phyloP scores from a whole-genome alignment of 2,888 invertebrate species.

The Campoletis raptor region DNA sequence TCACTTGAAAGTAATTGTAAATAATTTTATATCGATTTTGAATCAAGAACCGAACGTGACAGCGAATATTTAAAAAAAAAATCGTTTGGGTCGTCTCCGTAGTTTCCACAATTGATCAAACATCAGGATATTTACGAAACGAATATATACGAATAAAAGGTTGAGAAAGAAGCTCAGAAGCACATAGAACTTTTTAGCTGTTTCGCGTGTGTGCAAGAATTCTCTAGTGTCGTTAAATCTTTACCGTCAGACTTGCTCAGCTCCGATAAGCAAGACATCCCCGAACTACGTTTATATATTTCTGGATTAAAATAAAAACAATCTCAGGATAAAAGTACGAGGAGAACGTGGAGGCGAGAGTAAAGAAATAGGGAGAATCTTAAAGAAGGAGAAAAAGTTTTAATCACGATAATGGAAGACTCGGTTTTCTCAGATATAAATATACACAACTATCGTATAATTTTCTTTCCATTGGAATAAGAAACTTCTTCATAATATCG shows the following conservation, averaged over 20 bases:
- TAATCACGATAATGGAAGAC: slow-evolving; percentile 60
- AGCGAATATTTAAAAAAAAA: background rate
- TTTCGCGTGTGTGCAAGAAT: background rate
- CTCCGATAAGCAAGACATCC: slow-evolving; percentile 17
- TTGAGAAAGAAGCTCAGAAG: background rate
- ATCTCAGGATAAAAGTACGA: slow-evolving; percentile 43
- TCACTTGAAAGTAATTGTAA: background rate
- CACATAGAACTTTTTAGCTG: background rate
- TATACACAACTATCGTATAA: slow-evolving; percentile 34
- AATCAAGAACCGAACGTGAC: background rate
- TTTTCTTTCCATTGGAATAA: slow-evolving; percentile 21
- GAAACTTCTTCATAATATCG: slow-evolving; percentile 48
- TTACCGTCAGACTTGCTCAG: background rate
- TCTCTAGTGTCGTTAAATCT: slow-evolving; percentile 33
- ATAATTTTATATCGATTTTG: background rate
- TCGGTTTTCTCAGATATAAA: slow-evolving; percentile 30
- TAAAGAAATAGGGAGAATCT: background rate
- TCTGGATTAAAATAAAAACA: slow-evolving; percentile 5
- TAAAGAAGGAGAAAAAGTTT: slow-evolving; percentile 37
- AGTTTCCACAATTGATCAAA: slow-evolving; percentile 68
- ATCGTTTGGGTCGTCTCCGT: slow-evolving; percentile 16
- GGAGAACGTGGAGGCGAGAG: background rate
- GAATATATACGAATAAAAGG: slow-evolving; percentile 33
- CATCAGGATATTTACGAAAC: slow-evolving; percentile 39
- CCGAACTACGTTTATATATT: background rate